These are phyloP conservation scores for Tauraco hartlaubi DNA, from an alignment of 2,797 vertebrate species.

Conservation along the genomic window DNA sequence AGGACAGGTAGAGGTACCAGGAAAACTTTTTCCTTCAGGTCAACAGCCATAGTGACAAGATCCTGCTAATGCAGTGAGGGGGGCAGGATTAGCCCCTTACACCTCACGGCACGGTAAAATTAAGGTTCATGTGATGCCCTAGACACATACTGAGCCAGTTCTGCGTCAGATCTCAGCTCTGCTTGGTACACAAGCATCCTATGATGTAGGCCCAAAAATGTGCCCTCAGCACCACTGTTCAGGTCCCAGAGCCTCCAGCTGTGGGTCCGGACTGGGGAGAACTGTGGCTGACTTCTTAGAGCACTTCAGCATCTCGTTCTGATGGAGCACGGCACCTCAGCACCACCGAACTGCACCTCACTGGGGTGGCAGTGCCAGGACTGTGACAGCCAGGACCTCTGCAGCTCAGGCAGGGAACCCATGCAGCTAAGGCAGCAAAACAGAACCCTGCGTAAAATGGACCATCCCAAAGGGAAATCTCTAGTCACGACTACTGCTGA, in stretches of 20 bases:
- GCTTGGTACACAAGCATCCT: neutral
- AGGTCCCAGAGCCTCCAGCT: neutral
- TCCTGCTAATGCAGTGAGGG: neutral
- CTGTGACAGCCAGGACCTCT: neutral
- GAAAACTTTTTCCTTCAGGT: neutral
- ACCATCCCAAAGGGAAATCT: neutral
- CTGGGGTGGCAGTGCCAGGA: neutral
- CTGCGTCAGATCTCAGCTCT: neutral
- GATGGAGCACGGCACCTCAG: neutral
- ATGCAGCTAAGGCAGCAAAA: neutral
- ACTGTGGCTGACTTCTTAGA: neutral
- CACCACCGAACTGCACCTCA: accelerated
- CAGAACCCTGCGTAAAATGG: neutral
- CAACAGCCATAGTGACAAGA: neutral
- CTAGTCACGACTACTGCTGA: neutral
- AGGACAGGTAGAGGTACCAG: neutral
- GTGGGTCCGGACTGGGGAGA: neutral
- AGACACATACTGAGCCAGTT: neutral
- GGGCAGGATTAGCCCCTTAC: neutral
- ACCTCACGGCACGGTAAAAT: neutral
- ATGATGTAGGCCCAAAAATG: neutral
- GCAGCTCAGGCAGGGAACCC: neutral
- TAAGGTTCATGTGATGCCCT: neutral
- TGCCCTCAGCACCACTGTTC: neutral
- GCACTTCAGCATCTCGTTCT: neutral